A percentile compares a stretch with the other conserved stretches of the same genome.
phyloP scores from a whole-genome alignment of 2,113 vertebrate genomes.

The Phycodurus eques region DNA sequence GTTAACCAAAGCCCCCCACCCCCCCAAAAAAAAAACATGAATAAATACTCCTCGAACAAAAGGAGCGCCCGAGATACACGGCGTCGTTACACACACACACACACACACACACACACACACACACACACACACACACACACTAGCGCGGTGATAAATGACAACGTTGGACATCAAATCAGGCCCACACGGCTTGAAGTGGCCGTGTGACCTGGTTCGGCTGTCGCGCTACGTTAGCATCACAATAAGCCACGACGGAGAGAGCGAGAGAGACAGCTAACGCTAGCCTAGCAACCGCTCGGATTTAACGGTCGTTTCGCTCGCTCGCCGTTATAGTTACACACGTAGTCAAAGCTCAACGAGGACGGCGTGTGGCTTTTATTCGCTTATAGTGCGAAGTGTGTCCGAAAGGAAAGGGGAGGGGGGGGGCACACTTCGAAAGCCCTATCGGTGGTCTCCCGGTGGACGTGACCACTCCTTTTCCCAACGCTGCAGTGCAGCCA shows the following conservation, averaged over 20 bases:
- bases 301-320: conserved; percentile 3
- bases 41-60: conserved; percentile 34
- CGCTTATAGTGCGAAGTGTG: not conserved
- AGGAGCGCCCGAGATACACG: not conserved
- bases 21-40: conserved; percentile 7
- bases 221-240: conserved; percentile 68
- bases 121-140: not conserved
- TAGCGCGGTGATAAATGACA: conserved; percentile 17
- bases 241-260: conserved; percentile 50
- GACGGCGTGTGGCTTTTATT: not conserved
- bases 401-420: not conserved
- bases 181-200: conserved; percentile 11
- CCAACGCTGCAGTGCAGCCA: conserved; percentile 60
- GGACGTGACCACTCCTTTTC: conserved; percentile 68
- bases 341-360: not conserved
- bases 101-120: not conserved
- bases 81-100: not conserved
- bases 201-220: conserved; percentile 59
- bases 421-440: conserved; percentile 29
- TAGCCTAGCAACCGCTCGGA: conserved; percentile 42
- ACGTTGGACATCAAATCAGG: conserved; percentile 25
- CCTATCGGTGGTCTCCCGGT: conserved; percentile 44
- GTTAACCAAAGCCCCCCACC: too few species aligned
- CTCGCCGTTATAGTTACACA: rapidly evolving
- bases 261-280: conserved; percentile 21